Percentiles rank a stretch among this genome's conserved stretches.
Evolutionary conservation across 2,113 vertebrate genomes (phyloP).

Genomic region (Mesocricetus auratus): DNA sequence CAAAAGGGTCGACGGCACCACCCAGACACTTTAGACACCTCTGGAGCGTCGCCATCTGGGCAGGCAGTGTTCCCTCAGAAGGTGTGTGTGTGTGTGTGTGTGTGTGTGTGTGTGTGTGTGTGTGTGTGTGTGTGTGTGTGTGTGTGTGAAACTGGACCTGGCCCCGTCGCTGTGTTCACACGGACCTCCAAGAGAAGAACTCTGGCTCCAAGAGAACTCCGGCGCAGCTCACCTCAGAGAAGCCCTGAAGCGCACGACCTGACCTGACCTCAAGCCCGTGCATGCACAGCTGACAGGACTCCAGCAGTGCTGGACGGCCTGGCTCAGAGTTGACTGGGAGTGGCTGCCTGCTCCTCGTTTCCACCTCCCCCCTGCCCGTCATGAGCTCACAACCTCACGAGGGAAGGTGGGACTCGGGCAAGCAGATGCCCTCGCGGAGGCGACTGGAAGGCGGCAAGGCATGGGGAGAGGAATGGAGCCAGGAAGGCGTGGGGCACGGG

Average conservation of each 20-base stretch:
- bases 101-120: too few relatives aligned
- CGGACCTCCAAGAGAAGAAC: background rate
- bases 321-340: fast-evolving
- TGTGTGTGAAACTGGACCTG: fast-evolving
- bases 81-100: too few relatives aligned
- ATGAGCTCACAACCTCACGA: background rate
- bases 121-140: too few relatives aligned
- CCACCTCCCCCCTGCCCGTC: fast-evolving
- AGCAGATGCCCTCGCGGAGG: fast-evolving
- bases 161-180: background rate
- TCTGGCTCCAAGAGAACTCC: too few relatives aligned
- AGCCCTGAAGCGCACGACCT: fast-evolving
- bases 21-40: fast-evolving
- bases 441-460: background rate
- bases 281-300: fast-evolving
- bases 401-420: background rate
- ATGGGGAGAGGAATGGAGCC: fast-evolving
- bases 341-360: fast-evolving
- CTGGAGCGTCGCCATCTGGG: fast-evolving
- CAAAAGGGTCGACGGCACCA: fast-evolving
- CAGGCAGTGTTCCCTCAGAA: fast-evolving
- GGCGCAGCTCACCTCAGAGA: fast-evolving
- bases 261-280: fast-evolving
- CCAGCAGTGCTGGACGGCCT: background rate
- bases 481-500: fast-evolving